phyloP scores from a whole-genome alignment of 2,113 vertebrate genomes.

The Cyanoramphus novaezelandiae region DNA sequence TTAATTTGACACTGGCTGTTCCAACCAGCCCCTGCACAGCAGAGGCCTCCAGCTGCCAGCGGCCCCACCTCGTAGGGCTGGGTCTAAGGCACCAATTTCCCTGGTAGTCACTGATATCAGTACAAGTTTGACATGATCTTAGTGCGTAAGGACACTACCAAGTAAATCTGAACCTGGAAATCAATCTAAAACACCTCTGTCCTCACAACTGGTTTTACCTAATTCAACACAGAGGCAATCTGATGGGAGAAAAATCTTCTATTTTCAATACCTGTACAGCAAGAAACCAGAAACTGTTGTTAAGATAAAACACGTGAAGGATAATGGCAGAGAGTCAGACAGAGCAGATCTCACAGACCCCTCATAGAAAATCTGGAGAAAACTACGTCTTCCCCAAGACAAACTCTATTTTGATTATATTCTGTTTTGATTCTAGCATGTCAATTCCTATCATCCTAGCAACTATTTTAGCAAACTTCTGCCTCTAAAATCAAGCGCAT shows the following conservation, averaged over 20 bases:
- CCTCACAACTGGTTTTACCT: neutral
- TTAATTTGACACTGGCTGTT: rapidly evolving
- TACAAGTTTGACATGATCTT: neutral
- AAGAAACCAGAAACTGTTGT: neutral
- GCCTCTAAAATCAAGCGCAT: neutral
- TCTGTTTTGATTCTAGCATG: neutral
- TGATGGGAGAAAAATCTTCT: neutral
- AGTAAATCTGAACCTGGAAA: neutral
- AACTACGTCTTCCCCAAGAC: neutral
- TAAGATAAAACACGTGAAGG: neutral
- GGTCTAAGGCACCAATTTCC: neutral
- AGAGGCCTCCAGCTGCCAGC: neutral
- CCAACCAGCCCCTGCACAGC: rapidly evolving
- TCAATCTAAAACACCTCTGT: neutral
- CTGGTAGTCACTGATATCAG: neutral
- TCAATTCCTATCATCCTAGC: neutral
- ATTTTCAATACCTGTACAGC: neutral
- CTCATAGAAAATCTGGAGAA: neutral
- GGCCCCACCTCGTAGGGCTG: neutral
- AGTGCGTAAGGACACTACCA: neutral
- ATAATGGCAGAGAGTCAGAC: neutral
- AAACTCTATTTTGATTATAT: neutral
- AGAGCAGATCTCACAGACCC: neutral
- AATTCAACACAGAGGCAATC: neutral
- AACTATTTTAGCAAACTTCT: neutral